These are phyloP conservation scores for Dysdera silvatica DNA, from an alignment of 1,140 invertebrate species.

Conservation along the genomic window DNA sequence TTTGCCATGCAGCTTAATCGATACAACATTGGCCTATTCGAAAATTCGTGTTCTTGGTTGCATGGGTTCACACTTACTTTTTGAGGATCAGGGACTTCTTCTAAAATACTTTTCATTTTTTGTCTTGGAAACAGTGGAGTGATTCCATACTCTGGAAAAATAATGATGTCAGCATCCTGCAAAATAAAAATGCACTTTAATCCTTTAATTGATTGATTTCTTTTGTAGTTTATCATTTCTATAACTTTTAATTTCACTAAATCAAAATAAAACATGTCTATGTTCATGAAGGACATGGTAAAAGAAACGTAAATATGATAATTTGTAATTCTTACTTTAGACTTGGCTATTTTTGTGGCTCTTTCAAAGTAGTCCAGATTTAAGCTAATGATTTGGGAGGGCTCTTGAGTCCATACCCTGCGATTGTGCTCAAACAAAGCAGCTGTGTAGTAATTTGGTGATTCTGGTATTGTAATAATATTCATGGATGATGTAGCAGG, in stretches of 20 bases:
- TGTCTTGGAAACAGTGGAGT: background rate
- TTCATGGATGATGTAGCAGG: too few species aligned
- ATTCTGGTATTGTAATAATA: too few species aligned
- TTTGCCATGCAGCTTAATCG: constrained; percentile 53
- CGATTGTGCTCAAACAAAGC: constrained; percentile 9
- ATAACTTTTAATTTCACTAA: background rate
- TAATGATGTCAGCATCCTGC: constrained; percentile 64
- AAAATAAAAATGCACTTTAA: background rate
- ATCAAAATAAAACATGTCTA: background rate
- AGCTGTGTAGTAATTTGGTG: background rate
- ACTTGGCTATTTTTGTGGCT: constrained; percentile 5
- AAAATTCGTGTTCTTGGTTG: background rate
- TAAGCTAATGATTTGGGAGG: background rate
- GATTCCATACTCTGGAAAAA: constrained; percentile 67
- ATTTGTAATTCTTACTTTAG: background rate
- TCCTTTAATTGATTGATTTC: background rate
- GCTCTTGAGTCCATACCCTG: background rate
- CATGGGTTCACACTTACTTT: constrained; percentile 12
- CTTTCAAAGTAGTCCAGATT: constrained; percentile 3
- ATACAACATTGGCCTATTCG: constrained; percentile 33
- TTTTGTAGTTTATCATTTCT: background rate
- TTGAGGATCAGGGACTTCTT: constrained; percentile 19
- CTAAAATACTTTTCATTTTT: background rate
- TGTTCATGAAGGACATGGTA: background rate
- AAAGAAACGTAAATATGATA: background rate